A percentile compares a stretch with the other conserved stretches of the same genome.
These are phyloP conservation scores for Stenodera caucasica DNA, from an alignment of 2,888 invertebrate species.

Conservation along the genomic window DNA sequence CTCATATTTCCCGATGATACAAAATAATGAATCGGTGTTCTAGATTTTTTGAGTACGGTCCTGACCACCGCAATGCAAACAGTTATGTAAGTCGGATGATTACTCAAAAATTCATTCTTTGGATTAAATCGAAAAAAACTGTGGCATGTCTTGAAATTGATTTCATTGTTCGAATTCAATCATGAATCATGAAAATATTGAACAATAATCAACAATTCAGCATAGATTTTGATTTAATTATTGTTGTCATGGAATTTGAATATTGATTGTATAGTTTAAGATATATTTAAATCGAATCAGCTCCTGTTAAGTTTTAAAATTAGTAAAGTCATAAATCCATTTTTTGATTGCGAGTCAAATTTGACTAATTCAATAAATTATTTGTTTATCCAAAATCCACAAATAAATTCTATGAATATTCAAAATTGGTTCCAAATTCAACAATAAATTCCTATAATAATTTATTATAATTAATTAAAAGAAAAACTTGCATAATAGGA, in stretches of 20 bases:
- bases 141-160: background rate
- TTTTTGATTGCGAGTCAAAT: background rate
- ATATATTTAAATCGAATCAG: background rate
- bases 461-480: background rate
- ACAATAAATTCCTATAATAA: too few relatives aligned
- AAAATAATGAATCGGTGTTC: too few relatives aligned
- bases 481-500: background rate
- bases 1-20: too few relatives aligned
- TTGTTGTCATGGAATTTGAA: slow-evolving; percentile 36
- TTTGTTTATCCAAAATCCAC: too few relatives aligned
- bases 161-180: background rate
- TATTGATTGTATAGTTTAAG: background rate
- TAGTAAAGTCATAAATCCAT: background rate
- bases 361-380: background rate
- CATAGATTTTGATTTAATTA: slow-evolving; percentile 40
- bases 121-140: background rate
- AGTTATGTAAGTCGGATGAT: background rate
- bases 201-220: too few relatives aligned
- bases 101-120: background rate
- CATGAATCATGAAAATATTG: background rate
- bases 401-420: background rate
- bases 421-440: too few relatives aligned
- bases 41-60: too few relatives aligned
- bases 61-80: too few relatives aligned
- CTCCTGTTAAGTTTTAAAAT: background rate